These are phyloP conservation scores for Carassius gibelio DNA, from an alignment of 2,113 vertebrate species.

Conservation along the genomic window DNA sequence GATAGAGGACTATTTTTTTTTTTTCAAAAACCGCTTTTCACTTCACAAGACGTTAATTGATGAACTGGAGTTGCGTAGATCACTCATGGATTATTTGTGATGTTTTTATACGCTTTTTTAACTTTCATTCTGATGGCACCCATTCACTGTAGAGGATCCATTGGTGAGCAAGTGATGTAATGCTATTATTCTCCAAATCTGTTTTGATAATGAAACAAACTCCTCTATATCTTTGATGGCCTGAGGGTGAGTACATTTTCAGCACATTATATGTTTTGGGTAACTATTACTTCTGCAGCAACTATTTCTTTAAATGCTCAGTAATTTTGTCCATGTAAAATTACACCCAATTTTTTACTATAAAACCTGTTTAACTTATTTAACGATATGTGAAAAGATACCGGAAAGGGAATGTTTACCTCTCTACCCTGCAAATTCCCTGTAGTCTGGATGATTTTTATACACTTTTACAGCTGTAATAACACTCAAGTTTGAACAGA, in stretches of 20 bases:
- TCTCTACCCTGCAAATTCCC: not conserved
- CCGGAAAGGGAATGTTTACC: not conserved
- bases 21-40: no score
- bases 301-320: not conserved
- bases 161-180: not conserved
- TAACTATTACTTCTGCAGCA: no score
- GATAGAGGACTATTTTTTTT: no score
- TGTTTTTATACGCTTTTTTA: not conserved
- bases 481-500: not conserved
- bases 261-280: no score
- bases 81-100: not conserved
- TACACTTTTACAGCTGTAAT: not conserved
- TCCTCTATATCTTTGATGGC: no score
- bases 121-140: not conserved
- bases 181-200: not conserved
- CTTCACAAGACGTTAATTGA: no score
- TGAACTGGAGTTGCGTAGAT: no score
- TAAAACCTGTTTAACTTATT: not conserved
- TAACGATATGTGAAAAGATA: not conserved
- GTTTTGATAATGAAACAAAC: not conserved
- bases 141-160: not conserved
- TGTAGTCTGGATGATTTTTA: not conserved
- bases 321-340: not conserved
- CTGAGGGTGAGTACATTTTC: no score
- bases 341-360: not conserved